Evolutionary conservation across 2,888 invertebrate species (phyloP), one percentile per base, ranked within the genome.

Genomic region (Scaptodrosophila latifasciaeformis): DNA sequence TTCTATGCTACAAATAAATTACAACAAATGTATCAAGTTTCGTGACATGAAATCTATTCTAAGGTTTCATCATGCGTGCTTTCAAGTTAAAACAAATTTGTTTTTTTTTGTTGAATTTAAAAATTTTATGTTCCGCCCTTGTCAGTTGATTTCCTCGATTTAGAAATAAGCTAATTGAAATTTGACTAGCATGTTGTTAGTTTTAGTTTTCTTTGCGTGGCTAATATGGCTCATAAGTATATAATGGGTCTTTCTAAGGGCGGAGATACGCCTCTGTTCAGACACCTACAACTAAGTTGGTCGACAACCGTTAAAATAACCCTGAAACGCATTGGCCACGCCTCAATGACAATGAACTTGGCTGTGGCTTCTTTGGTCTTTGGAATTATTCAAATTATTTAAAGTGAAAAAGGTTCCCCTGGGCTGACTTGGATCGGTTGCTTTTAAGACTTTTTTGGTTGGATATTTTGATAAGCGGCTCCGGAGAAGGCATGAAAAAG

Each of bases 321-420:
- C 34, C 39, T n/a, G 24, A 46, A 31, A 46, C 34, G 59, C 57
- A 52, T 56, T 54, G 29, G 48, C 49, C 63, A 69, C 76, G 61
- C 66, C 72, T 47, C 46, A 37, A 31, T 40, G 75, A 44, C 70
- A 67, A 50, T 68, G 70, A 70, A 71, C 64, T 64, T 70, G 60
- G 37, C 18, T 15, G 50, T 10, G 44, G 19, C 44, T 18, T 43
- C 17, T 3, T 4, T 7, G 15, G 2, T 37, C 19, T 13, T 46
- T 56, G 15, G 35, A 52, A 66, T 37, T 77, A 72, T 72, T 77
- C 54, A 67, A 68, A 71, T 67, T 18, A n/a, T 44, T 18, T n/a
- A 17, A 43, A 47, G 40, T 49, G 43, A 51, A 63, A 55, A 66
- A 58, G 52, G 46, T 51, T 60, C n/a, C n/a, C n/a, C n/a, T n/a